Conservation (phyloP, 1,140 invertebrate genomes). For the Saccostrea echinata region DNA sequence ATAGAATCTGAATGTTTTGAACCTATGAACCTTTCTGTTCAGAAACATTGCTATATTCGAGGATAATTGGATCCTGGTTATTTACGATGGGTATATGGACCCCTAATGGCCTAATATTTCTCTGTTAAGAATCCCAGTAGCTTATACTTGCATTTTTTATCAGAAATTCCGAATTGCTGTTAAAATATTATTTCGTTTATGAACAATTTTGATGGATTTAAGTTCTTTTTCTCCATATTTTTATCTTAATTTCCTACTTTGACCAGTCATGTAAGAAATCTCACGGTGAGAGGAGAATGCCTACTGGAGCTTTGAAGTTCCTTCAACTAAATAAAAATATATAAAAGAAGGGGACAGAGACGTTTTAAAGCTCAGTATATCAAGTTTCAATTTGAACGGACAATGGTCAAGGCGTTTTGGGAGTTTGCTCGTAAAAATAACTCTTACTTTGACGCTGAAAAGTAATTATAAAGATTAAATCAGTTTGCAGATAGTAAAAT, state of each 20-base stretch:
- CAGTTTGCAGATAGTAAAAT: neutral
- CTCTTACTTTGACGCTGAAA: neutral
- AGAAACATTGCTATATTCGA: neutral
- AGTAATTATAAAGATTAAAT: neutral
- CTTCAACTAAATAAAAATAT: conserved; percentile 16
- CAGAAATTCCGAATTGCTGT: neutral
- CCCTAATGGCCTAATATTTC: neutral
- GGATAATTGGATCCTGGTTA: neutral
- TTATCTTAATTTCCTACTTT: neutral
- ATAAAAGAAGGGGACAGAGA: neutral
- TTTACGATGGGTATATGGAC: neutral
- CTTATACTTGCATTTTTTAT: neutral
- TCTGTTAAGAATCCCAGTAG: neutral
- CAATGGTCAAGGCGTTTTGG: neutral
- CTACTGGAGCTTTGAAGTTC: neutral
- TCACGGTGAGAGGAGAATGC: neutral
- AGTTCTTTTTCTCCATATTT: neutral
- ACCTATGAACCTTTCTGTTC: neutral
- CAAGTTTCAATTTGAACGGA: neutral
- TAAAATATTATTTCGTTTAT: neutral
- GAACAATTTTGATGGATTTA: neutral
- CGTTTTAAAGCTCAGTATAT: neutral
- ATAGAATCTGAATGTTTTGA: neutral
- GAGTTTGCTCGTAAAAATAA: neutral
- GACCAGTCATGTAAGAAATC: neutral